Base-by-base conservation (phyloP, 2,888 invertebrate genomes). In the Bugulina stolonifera region DNA sequence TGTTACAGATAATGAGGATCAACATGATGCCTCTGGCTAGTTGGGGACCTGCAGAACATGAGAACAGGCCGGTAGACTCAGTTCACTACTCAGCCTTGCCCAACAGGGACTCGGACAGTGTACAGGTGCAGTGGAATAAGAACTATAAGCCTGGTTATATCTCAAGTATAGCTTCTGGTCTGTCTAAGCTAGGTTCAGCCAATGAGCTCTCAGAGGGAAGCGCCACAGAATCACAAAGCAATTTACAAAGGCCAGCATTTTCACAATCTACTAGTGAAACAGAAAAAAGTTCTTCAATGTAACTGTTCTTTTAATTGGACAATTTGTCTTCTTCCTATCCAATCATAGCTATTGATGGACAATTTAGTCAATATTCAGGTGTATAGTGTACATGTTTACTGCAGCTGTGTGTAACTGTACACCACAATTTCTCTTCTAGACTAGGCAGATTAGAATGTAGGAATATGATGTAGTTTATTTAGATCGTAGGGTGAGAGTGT, bases 31-130 rank as follows among this genome's bases (percentile, higher is more conserved):
- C 82, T 14, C 73, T 76, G 3, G 69, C 73, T 0, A 77, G 78
- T 3, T 82, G 81, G 81, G 81, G 81, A 55, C 82, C 82, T 27
- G 79, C 80, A 1, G 73, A 76, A 54, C 72, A 74, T 0, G 76
- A 75, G 14, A 75, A 79, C 73, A 72, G 80, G 5, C 69, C 71
- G 29, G 75, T 74, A 22, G 43, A 5, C 2, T 23, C 58, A 25
- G 70, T 14, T 2, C 70, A 70, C 25, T 43, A 54, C n/a, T n/a
- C 52, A 23, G 5, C 10, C 35, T 22, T 54, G 3, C 29, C 52
- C 27, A 29, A 23, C 52, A 25, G 23, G 2, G 54, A 54, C n/a
- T 5, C 5, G 2, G 64, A 64, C 27, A 25, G 25, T 14, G 64
- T 64, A 32, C 64, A 64, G n/a, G 23, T 70, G 3, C 70, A 70